Evolutionary conservation across 2,888 invertebrate genomes (phyloP).

Genomic region (Leptopterna dolabrata): DNA sequence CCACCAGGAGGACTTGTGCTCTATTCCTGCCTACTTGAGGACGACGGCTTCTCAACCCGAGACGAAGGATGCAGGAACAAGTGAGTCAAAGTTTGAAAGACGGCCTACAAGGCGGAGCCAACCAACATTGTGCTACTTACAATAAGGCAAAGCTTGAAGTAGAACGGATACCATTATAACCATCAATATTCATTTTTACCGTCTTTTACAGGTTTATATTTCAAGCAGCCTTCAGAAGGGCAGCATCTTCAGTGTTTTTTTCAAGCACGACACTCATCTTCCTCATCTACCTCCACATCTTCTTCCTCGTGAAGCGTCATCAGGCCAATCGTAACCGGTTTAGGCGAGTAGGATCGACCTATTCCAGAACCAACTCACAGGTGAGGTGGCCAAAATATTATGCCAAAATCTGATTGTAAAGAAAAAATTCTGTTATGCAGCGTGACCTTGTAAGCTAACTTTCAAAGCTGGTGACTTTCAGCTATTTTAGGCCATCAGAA

Average conservation of each 20-base stretch:
- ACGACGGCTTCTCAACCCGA: constrained; percentile 55
- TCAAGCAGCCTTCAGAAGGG: constrained; percentile 68
- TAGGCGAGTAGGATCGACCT: constrained; percentile 66
- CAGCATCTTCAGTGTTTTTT: constrained; percentile 71
- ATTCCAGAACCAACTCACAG: constrained; percentile 47
- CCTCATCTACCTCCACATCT: constrained; percentile 73
- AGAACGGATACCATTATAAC: too few relatives aligned
- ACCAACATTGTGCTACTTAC: too few relatives aligned
- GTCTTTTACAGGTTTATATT: constrained; percentile 65
- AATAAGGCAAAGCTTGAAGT: too few relatives aligned
- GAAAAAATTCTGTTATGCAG: too few relatives aligned
- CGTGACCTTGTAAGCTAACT: too few relatives aligned
- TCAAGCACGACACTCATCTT: constrained; percentile 72
- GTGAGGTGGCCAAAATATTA: constrained; percentile 35
- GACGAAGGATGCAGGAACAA: constrained; percentile 19
- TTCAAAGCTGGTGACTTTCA: too few relatives aligned
- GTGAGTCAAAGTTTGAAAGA: too few relatives aligned
- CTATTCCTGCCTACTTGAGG: constrained; percentile 69
- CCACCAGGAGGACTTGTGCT: constrained; percentile 70
- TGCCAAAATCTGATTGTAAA: too few relatives aligned
- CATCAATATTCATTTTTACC: too few relatives aligned
- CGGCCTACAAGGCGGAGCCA: too few relatives aligned
- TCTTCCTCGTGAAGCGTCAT: constrained; percentile 71
- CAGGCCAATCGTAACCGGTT: constrained; percentile 65
- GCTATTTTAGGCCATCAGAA: too few relatives aligned